These are phyloP conservation scores for Gibbula magus DNA, from an alignment of 2,888 invertebrate genomes.

Conservation along the genomic window DNA sequence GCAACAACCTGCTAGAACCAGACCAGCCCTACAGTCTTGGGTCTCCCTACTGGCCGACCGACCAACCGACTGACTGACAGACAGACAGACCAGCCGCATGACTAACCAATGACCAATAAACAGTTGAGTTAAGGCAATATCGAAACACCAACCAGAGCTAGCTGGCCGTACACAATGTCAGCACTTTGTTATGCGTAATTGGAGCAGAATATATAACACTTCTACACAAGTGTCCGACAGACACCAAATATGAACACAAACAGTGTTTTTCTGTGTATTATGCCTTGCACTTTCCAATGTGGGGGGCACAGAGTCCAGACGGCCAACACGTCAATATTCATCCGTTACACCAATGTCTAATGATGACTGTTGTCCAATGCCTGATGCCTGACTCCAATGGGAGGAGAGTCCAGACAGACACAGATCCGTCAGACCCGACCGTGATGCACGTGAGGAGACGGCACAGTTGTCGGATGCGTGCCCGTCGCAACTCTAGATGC, in stretches of 20 bases:
- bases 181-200: background rate
- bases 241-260: background rate
- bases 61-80: background rate
- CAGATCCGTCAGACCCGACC: no score
- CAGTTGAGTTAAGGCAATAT: background rate
- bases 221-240: background rate
- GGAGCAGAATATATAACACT: no score
- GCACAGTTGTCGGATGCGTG: no score
- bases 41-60: background rate
- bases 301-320: background rate
- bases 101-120: background rate
- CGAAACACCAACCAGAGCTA: background rate
- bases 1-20: background rate
- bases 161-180: background rate
- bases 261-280: conserved; percentile 5
- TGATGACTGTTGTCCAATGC: no score
- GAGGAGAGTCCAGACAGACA: no score
- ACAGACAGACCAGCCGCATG: background rate
- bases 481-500: background rate
- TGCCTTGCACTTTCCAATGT: background rate
- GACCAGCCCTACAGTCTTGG: no score
- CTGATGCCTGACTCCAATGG: no score
- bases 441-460: no score
- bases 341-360: no score
- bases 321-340: no score